These are phyloP conservation scores for Beris chalybata DNA, from an alignment of 2,888 invertebrate species.

Conservation along the genomic window DNA sequence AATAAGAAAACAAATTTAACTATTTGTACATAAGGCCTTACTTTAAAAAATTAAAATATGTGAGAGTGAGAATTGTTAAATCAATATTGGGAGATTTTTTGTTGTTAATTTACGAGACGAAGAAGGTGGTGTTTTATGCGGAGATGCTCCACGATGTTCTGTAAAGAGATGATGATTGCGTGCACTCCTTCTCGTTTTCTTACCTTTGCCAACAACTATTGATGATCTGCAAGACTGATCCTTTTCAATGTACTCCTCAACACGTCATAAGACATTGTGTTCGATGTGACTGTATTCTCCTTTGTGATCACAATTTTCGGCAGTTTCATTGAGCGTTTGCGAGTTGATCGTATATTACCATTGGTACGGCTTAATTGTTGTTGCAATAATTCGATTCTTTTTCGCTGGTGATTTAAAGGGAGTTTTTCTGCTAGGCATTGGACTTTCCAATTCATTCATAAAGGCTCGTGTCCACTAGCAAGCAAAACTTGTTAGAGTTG, in stretches of 20 bases:
- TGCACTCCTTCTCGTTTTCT: constrained; percentile 30
- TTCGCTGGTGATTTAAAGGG: constrained; percentile 44
- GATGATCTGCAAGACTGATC: constrained; percentile 38
- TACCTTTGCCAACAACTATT: constrained; percentile 16
- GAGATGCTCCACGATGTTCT: constrained; percentile 2
- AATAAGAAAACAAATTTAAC: no score
- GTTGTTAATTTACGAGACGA: constrained; percentile 46
- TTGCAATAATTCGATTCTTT: constrained; percentile 46
- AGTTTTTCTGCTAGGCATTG: constrained; percentile 37
- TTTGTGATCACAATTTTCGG: constrained; percentile 26
- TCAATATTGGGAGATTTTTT: constrained; percentile 49
- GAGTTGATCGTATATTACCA: constrained; percentile 41
- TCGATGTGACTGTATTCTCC: constrained; percentile 26
- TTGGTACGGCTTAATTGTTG: constrained; percentile 47
- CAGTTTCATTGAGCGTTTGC: constrained; percentile 30
- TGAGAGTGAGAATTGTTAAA: constrained; percentile 39
- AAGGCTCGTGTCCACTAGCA: no score
- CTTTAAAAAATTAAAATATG: background rate
- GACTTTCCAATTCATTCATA: constrained; percentile 44
- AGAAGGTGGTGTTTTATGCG: constrained; percentile 37
- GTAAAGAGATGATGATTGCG: constrained; percentile 33
- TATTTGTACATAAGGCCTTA: constrained; percentile 17
- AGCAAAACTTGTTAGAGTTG: no score
- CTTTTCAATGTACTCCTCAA: constrained; percentile 39
- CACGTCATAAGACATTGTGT: constrained; percentile 36